Evolutionary conservation across 1,140 invertebrate genomes (phyloP).

Genomic region (Penaeus japonicus): DNA sequence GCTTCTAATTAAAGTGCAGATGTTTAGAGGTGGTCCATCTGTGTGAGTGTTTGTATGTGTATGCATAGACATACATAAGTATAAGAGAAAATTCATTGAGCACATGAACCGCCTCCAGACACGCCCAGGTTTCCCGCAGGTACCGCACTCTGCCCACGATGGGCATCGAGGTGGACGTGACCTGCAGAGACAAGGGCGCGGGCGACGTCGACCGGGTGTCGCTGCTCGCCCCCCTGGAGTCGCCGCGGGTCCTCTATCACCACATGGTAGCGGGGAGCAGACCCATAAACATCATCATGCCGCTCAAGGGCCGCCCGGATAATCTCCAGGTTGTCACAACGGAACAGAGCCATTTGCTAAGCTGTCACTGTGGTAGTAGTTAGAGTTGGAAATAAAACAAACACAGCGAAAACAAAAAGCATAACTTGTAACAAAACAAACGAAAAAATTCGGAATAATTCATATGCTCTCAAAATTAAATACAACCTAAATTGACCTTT

Average conservation of each 20-base stretch:
- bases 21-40: no score
- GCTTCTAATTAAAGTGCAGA: no score
- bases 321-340: not conserved
- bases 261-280: not conserved
- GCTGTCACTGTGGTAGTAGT: not conserved
- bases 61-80: no score
- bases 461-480: no score
- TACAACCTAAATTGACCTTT: no score
- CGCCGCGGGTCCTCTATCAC: not conserved
- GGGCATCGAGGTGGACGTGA: slow-evolving; percentile 18
- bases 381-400: no score
- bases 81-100: no score
- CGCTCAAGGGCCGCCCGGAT: not conserved
- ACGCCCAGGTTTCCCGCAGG: not conserved
- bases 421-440: no score
- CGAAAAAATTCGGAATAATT: no score
- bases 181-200: not conserved
- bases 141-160: slow-evolving; percentile 19
- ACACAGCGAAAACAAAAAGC: no score
- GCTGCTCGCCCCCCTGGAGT: not conserved
- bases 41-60: no score
- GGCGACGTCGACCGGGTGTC: not conserved
- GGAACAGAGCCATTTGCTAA: not conserved
- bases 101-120: no score
- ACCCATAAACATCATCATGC: slow-evolving; percentile 23